Evolutionary conservation across 2,888 invertebrate genomes (phyloP), one percentile per base, ranked within the genome.

Genomic region (Rhimphoctona megacephalus): DNA sequence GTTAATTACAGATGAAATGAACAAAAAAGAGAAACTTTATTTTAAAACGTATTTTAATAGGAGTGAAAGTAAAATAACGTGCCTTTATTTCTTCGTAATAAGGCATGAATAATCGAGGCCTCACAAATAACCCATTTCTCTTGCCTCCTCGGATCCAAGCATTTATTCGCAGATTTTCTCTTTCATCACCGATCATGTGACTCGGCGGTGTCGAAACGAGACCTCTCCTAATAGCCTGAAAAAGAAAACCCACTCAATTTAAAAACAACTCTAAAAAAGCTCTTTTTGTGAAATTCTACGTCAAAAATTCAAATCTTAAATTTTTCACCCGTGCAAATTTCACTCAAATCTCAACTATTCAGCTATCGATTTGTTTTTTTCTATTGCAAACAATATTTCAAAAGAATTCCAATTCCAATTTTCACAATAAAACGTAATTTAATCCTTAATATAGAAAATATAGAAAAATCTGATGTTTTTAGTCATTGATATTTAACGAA

Each of bases 71-170:
- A 1, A 76, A 39, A 52, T 82, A 90, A 97, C 61, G 30, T 61
- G 6, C 97, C 96, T 98, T 99, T 17, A 98, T 96, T 95, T 99
- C 99, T 94, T 99, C 99, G 91, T 98, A 98, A 94, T 99, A 99
- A 57, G 99, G 99, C 96, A 98, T 97, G 95, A 99, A 99, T 87
- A 98, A 96, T 67, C 99, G 95, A 76, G 99, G 98, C 89, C 98
- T 96, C 8, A 98, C 97, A 93, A 96, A 96, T 17, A 97, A 95
- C 81, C 97, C 97, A 91, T 96, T 96, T 90, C 95, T 95, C 91
- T 96, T 96, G 19, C 96, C 96, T 76, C 97, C 96, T 30, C 97
- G 96, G 87, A 98, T 97, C 98, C 98, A 98, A 61, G 98, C 98
- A 93, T 97, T 97, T 88, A 96, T 95, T 76, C 96, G 95, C 69